A percentile compares a stretch with the other conserved stretches of the same genome.
These are phyloP conservation scores for Drymodes brunneopygia DNA, from an alignment of 2,113 vertebrate genomes.

Conservation along the genomic window DNA sequence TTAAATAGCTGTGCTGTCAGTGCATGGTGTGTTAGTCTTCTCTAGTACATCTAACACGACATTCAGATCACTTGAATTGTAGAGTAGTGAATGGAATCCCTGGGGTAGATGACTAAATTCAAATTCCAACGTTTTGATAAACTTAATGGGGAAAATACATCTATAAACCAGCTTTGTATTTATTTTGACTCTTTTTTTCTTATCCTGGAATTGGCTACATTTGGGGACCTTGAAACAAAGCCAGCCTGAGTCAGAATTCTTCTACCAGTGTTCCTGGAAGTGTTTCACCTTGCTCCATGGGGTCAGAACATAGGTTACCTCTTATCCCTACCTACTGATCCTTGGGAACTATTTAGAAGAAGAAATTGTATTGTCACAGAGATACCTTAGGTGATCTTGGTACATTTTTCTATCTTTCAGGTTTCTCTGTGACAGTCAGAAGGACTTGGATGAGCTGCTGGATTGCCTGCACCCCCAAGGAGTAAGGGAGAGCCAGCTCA, in stretches of 20 bases:
- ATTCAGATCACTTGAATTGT: neutral
- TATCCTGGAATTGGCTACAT: neutral
- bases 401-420: slow-evolving; percentile 56
- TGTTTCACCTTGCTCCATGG: neutral
- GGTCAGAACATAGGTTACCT: neutral
- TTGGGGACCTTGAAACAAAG: neutral
- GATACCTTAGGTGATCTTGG: neutral
- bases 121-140: neutral
- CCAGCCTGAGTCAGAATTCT: neutral
- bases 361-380: neutral
- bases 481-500: slow-evolving; percentile 91
- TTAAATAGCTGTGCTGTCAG: neutral
- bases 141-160: neutral
- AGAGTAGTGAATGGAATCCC: neutral
- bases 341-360: neutral
- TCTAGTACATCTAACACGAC: neutral
- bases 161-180: neutral
- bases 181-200: neutral
- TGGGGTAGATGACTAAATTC: neutral
- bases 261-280: neutral
- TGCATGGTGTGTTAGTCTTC: neutral
- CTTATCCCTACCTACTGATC: neutral
- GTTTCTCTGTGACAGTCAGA: slow-evolving; percentile 88
- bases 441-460: slow-evolving; percentile 89
- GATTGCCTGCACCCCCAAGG: slow-evolving; percentile 89